Percentiles rank a stretch among this genome's conserved stretches.
phyloP scores from a whole-genome alignment of 92 coral and sea anemone species.

The Siderastrea radians region DNA sequence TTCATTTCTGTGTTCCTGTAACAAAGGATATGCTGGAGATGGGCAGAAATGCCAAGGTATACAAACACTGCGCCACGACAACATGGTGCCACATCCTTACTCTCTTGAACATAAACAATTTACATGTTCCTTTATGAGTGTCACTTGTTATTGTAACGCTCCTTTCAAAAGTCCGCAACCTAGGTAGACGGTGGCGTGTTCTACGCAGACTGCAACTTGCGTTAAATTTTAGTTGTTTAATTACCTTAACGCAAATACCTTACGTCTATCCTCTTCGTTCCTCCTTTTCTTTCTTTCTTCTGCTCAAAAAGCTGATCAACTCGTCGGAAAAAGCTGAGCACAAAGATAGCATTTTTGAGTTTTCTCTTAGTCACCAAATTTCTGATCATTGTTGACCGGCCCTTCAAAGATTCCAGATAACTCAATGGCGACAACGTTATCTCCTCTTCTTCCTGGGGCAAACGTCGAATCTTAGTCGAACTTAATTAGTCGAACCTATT shows the following conservation, averaged over 20 bases:
- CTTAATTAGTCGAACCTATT: too few relatives aligned
- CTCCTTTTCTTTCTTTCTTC: not conserved
- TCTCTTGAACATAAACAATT: not conserved
- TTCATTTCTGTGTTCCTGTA: conserved; percentile 33
- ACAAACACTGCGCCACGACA: conserved; percentile 23
- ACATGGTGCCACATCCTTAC: conserved; percentile 3
- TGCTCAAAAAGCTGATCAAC: not conserved
- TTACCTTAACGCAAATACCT: not conserved
- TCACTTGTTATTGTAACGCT: too few relatives aligned
- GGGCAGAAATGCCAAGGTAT: conserved; percentile 57
- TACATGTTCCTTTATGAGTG: too few relatives aligned
- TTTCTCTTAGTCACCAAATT: not conserved
- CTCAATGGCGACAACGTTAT: too few relatives aligned
- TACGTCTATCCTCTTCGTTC: not conserved
- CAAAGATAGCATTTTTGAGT: not conserved
- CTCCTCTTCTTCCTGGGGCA: too few relatives aligned
- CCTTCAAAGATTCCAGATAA: not conserved
- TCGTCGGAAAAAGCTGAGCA: not conserved
- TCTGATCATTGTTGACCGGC: conserved; percentile 32
- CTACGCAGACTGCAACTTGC: not conserved
- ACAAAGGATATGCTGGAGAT: conserved; percentile 43
- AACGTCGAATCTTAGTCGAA: too few relatives aligned
- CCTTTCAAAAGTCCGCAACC: too few relatives aligned
- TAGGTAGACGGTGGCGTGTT: too few relatives aligned
- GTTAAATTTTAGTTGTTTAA: not conserved